Evolutionary conservation across 2,113 vertebrate species (phyloP).

Genomic region (Zosterops japonicus): DNA sequence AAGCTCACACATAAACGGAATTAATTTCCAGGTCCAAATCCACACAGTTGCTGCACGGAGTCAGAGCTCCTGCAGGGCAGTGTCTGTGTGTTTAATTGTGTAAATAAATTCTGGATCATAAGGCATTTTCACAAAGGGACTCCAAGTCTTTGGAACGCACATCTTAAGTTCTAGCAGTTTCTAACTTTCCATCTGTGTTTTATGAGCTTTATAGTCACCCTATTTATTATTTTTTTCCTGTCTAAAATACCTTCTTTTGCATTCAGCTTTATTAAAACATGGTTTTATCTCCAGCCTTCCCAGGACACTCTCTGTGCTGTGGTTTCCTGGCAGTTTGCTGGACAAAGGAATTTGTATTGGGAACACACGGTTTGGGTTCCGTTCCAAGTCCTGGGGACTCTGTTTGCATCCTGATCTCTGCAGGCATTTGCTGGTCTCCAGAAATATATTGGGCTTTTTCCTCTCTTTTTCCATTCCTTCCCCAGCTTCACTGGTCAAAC

Average conservation of each 20-base stretch:
- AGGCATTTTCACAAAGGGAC: conserved; percentile 7
- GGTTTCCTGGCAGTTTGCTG: neutral
- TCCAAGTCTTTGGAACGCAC: neutral
- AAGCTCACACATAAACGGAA: neutral
- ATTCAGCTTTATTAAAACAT: neutral
- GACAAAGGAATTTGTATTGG: too few species aligned
- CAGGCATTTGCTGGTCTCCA: neutral
- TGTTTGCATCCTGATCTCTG: neutral
- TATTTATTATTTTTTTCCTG: accelerated
- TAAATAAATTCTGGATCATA: conserved; percentile 19
- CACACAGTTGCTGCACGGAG: neutral
- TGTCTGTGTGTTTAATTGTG: conserved; percentile 15
- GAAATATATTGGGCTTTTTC: neutral
- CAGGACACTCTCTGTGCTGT: neutral
- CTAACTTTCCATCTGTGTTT: neutral
- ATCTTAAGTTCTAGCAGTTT: neutral
- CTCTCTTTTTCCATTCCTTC: neutral
- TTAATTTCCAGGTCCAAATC: neutral
- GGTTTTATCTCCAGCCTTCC: neutral
- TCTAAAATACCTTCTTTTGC: neutral
- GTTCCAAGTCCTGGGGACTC: neutral
- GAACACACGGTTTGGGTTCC: neutral
- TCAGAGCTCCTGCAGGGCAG: neutral
- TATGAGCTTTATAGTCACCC: neutral
- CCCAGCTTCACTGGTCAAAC: neutral